Conservation (phyloP, 2,113 vertebrate species). For the Abramis brama region DNA sequence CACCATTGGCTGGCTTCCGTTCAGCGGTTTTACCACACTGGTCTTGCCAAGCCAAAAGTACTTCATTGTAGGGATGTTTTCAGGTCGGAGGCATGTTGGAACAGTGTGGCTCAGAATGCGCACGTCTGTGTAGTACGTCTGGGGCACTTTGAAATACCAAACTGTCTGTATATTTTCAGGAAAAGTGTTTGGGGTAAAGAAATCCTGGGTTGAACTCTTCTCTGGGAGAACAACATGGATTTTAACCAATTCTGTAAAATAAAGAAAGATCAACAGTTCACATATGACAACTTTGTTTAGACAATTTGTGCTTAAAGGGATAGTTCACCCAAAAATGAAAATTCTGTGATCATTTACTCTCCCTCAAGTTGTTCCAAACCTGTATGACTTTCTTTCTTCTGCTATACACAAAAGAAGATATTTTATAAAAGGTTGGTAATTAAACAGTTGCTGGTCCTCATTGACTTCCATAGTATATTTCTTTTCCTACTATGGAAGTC, state of each 20-base stretch:
- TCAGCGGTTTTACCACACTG: too few species aligned
- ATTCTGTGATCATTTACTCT: too few species aligned
- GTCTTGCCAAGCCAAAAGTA: neutral
- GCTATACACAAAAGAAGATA: too few species aligned
- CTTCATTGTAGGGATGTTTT: slow-evolving; percentile 79
- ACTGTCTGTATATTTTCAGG: slow-evolving; percentile 84
- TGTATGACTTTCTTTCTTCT: too few species aligned
- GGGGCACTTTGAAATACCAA: slow-evolving; percentile 83
- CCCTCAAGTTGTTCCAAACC: too few species aligned
- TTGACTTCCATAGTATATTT: too few species aligned
- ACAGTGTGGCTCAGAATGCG: slow-evolving; percentile 73
- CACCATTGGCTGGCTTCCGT: too few species aligned
- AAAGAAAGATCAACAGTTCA: neutral
- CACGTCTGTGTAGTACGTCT: slow-evolving; percentile 70
- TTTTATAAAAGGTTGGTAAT: too few species aligned
- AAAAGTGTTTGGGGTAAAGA: slow-evolving; percentile 87
- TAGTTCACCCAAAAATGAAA: too few species aligned
- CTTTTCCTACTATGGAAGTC: too few species aligned
- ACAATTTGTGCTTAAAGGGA: neutral
- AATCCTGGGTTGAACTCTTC: slow-evolving; percentile 69
- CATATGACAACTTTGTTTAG: neutral
- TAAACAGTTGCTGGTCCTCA: too few species aligned
- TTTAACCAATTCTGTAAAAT: slow-evolving; percentile 79
- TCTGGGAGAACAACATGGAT: slow-evolving; percentile 79
- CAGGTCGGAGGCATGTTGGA: slow-evolving; percentile 82